A percentile compares a stretch with the other conserved stretches of the same genome.
Conservation (phyloP, 2,888 invertebrate genomes). For the Machimus rusticus region DNA sequence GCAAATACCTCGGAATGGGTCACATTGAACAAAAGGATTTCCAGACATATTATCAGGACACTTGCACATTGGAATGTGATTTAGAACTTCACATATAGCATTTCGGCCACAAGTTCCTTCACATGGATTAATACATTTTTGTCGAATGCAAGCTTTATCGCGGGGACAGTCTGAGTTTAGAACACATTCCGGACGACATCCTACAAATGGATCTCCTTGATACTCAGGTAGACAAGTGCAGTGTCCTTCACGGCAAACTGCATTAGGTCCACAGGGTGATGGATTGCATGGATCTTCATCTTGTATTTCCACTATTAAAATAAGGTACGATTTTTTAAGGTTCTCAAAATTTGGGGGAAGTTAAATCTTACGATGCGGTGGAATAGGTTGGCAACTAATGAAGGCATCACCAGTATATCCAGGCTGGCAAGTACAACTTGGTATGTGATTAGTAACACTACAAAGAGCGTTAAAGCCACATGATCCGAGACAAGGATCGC, state of each 20-base stretch:
- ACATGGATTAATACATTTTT: constrained; percentile 82
- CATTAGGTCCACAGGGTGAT: constrained; percentile 79
- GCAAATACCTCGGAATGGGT: constrained; percentile 56
- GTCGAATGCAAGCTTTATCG: constrained; percentile 73
- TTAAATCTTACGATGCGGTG: constrained; percentile 57
- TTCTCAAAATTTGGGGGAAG: background rate
- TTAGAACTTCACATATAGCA: constrained; percentile 77
- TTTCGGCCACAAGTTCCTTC: constrained; percentile 79
- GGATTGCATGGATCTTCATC: constrained; percentile 73
- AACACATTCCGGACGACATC: constrained; percentile 84
- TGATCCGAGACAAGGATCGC: constrained; percentile 76
- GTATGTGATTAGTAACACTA: constrained; percentile 74
- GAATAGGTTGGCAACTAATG: constrained; percentile 71
- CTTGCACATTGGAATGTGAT: constrained; percentile 80
- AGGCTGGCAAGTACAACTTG: constrained; percentile 72
- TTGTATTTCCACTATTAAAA: constrained; percentile 49
- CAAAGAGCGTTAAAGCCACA: constrained; percentile 73
- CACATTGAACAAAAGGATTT: constrained; percentile 73
- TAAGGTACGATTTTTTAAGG: background rate
- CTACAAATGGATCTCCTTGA: constrained; percentile 77
- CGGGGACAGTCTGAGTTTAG: constrained; percentile 76
- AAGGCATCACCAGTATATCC: constrained; percentile 77
- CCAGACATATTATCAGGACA: constrained; percentile 76
- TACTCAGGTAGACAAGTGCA: constrained; percentile 75
- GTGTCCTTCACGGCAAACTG: constrained; percentile 70